These are phyloP conservation scores for Rhineura floridana DNA, from an alignment of 2,113 vertebrate genomes.

Conservation along the genomic window DNA sequence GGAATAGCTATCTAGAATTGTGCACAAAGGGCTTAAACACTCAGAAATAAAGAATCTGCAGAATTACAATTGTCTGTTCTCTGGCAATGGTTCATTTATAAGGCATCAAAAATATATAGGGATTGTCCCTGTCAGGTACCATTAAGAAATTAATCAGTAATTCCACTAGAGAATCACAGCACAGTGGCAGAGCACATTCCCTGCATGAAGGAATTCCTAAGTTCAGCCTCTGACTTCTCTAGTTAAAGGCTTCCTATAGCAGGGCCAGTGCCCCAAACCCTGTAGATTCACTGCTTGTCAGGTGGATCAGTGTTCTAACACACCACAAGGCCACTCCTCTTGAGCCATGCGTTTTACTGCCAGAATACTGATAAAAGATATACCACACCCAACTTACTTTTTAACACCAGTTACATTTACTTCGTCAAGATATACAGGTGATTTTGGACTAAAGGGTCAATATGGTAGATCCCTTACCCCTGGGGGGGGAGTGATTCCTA, in stretches of 20 bases:
- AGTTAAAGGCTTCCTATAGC: neutral
- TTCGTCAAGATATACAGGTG: neutral
- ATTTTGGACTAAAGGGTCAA: neutral
- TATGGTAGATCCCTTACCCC: neutral
- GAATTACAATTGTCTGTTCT: neutral
- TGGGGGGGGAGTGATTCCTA: neutral
- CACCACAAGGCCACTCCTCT: neutral
- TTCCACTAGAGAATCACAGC: neutral
- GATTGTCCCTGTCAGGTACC: neutral
- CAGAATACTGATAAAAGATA: neutral
- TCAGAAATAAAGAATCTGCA: slow-evolving; percentile 7
- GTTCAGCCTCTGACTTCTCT: neutral
- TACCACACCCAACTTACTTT: neutral
- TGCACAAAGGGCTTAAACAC: slow-evolving; percentile 6
- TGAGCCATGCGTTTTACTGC: neutral
- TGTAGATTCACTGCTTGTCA: neutral
- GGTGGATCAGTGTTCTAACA: neutral
- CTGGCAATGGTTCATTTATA: neutral
- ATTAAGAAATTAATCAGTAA: neutral
- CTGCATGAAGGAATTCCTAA: neutral
- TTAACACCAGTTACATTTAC: neutral
- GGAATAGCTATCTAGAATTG: neutral
- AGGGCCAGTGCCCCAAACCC: too few relatives aligned
- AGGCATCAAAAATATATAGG: neutral
- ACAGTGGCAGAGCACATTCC: neutral